phyloP scores from a whole-genome alignment of 2,113 vertebrate genomes.

The Chlamydotis undulata region DNA sequence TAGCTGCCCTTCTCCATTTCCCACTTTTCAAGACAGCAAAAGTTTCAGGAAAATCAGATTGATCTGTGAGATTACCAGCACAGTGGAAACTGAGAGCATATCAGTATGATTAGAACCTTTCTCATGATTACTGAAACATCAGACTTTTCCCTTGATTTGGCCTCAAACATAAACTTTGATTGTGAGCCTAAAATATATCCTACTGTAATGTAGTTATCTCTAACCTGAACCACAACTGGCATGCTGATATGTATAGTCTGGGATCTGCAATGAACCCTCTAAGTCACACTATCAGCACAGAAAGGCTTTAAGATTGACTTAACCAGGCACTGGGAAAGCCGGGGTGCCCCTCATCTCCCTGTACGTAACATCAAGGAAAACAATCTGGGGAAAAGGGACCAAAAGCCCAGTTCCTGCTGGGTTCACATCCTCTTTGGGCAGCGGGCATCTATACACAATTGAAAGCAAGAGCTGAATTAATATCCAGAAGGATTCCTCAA shows the following conservation, averaged over 20 bases:
- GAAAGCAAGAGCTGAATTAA: neutral
- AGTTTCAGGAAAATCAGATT: slow-evolving; percentile 20
- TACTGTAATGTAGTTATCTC: slow-evolving; percentile 24
- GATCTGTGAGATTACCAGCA: neutral
- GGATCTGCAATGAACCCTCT: neutral
- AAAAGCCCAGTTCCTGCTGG: neutral
- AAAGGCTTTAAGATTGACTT: neutral
- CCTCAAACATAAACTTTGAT: slow-evolving; percentile 33
- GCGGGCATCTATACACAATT: accelerated
- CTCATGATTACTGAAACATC: slow-evolving; percentile 18
- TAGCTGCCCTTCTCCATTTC: neutral
- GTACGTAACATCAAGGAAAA: neutral
- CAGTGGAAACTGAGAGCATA: neutral
- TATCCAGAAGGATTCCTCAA: neutral
- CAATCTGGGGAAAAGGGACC: neutral
- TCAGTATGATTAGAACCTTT: neutral
- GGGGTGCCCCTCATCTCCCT: neutral
- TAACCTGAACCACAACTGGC: neutral
- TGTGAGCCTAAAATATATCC: slow-evolving; percentile 2
- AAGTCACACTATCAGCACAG: neutral
- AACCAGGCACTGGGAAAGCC: neutral
- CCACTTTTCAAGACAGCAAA: neutral
- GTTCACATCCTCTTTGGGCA: neutral
- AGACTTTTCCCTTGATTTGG: slow-evolving; percentile 2
- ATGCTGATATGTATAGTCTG: neutral